Percentiles rank a stretch among this genome's conserved stretches.
These are phyloP conservation scores for Drosophila siamana DNA, from an alignment of 2,888 invertebrate genomes.

Conservation along the genomic window DNA sequence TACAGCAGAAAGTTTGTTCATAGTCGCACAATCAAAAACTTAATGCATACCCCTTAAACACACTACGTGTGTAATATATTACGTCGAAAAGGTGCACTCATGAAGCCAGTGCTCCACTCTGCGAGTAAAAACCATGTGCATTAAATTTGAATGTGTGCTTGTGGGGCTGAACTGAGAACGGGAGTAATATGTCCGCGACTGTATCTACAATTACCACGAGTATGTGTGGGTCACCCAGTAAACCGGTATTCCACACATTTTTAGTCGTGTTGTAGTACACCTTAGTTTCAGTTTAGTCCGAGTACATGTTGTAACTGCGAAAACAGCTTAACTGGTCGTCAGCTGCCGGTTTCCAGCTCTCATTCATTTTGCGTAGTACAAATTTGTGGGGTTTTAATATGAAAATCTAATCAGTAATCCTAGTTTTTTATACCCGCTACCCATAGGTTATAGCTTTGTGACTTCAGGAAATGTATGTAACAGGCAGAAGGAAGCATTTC, in stretches of 20 bases:
- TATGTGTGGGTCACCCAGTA: conserved; percentile 41
- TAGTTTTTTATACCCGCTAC: too few relatives aligned
- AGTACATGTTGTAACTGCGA: conserved; percentile 65
- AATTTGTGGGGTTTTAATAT: conserved; percentile 14
- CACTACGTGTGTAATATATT: conserved; percentile 14
- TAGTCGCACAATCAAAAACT: neutral
- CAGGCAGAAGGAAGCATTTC: too few relatives aligned
- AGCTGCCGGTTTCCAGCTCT: conserved; percentile 33
- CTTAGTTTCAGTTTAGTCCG: conserved; percentile 33
- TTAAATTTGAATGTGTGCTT: conserved; percentile 37
- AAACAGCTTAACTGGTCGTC: conserved; percentile 21
- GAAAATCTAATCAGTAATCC: conserved; percentile 7
- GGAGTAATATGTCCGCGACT: conserved; percentile 63
- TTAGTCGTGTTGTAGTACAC: neutral
- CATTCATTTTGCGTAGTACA: conserved; percentile 34
- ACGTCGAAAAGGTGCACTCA: conserved; percentile 27
- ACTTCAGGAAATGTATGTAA: too few relatives aligned
- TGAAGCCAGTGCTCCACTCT: conserved; percentile 23
- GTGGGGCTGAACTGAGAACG: conserved; percentile 61
- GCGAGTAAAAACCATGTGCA: conserved; percentile 17
- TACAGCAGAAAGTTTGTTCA: conserved; percentile 41
- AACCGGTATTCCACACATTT: conserved; percentile 65
- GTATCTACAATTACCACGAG: conserved; percentile 12
- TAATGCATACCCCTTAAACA: conserved; percentile 5
- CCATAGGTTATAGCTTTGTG: too few relatives aligned